Evolutionary conservation across 2,888 invertebrate species (phyloP), one percentile per base, ranked within the genome.

Genomic region (Dyspetes luteomarginatus): DNA sequence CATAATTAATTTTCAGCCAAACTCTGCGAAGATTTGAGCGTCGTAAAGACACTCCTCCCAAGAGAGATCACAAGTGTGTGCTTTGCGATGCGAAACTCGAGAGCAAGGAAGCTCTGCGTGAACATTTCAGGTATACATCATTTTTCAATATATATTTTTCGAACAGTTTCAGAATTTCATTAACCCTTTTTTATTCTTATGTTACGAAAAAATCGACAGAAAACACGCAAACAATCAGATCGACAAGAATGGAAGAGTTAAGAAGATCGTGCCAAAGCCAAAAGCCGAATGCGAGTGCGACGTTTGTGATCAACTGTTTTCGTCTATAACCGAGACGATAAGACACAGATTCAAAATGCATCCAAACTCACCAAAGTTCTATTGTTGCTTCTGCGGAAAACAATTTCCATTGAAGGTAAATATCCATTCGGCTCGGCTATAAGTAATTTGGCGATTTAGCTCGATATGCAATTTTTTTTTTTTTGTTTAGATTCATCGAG

Each of bases 301-400:
- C 88, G 94, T 94, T 58, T 95, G 95, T 87, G 91, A 93, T 1
- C 93, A 94, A 89, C 90, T 92, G 69, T 94, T 94, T 83, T 93
- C 93, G 1, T 93, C 93, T 0, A 93, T 94, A 86, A 94, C 94
- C 0, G 93, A 94, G 81, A 95, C 95, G 3, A 95, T 95, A 85
- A 94, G 94, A 85, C 95, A 95, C 92, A 95, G 95, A 90, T 95
- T 94, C 89, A 94, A 94, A 87, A 93, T 94, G 82, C 95, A 95
- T 92, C 94, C 94, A 0, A 93, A 94, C 81, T 94, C 94, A 87
- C 93, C 93, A 56, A 95, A 95, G 88, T 93, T 95, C 90, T 95
- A 94, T 89, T 95, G 95, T 81, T 93, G 94, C 26, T 94, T 94
- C 92, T 95, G 95, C 89, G 95, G 95, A 5, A 95, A 94, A 93